These are phyloP conservation scores for Dissostichus mawsoni DNA, from an alignment of 2,113 vertebrate species.

Conservation along the genomic window DNA sequence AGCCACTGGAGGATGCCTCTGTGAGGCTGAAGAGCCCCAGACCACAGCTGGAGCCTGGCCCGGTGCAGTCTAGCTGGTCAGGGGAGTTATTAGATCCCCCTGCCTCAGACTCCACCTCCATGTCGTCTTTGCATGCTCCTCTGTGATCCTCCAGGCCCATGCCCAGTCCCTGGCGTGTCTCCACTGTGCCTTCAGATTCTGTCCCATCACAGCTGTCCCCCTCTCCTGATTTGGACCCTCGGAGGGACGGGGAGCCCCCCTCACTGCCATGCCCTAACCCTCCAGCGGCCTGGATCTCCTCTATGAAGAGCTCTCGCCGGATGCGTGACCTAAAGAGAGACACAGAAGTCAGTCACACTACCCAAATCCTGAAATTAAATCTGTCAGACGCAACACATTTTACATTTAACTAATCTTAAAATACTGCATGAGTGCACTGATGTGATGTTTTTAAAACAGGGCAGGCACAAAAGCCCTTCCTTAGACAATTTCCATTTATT, in stretches of 20 bases:
- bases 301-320: conserved; percentile 96
- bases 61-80: conserved; percentile 83
- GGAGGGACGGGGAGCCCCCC: conserved; percentile 90
- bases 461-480: not conserved
- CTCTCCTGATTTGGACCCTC: conserved; percentile 89
- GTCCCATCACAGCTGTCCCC: conserved; percentile 98
- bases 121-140: conserved; percentile 85
- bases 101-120: conserved; percentile 86
- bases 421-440: not conserved
- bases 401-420: conserved; percentile 1
- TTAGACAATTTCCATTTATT: not conserved
- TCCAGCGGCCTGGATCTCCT: conserved; percentile 96
- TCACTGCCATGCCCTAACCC: conserved; percentile 85
- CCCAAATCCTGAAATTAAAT: conserved; percentile 8
- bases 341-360: conserved; percentile 27
- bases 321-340: conserved; percentile 93
- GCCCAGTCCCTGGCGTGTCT: conserved; percentile 82
- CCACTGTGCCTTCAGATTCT: conserved; percentile 90
- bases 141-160: conserved; percentile 83
- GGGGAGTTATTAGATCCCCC: conserved; percentile 86
- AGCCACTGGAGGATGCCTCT: conserved; percentile 86
- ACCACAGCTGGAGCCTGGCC: conserved; percentile 90
- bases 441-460: not conserved
- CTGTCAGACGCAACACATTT: not conserved
- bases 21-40: conserved; percentile 92